Conservation (phyloP, 2,888 invertebrate genomes). For the Stictocephala bisonia region DNA sequence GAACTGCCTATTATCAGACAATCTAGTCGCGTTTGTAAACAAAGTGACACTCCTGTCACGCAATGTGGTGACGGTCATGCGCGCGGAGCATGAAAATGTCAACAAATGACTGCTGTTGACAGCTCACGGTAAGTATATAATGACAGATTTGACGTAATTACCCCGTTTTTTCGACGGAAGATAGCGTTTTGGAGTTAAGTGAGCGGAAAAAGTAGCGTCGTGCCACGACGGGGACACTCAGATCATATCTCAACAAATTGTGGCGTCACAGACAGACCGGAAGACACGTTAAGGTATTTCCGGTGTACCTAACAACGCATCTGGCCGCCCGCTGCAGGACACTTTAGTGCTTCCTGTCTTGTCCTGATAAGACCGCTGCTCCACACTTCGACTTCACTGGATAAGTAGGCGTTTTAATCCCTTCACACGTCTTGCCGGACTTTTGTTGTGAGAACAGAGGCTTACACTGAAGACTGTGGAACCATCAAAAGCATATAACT, state of each 20-base stretch:
- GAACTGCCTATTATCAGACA: too few relatives aligned
- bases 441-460: too few relatives aligned
- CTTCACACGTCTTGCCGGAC: too few relatives aligned
- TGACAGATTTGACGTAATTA: slow-evolving; percentile 5
- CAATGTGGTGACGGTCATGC: too few relatives aligned
- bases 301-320: slow-evolving; percentile 39
- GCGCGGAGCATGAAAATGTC: slow-evolving; percentile 25
- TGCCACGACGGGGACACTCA: slow-evolving; percentile 15
- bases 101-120: not conserved
- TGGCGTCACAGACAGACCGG: slow-evolving; percentile 37
- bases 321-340: slow-evolving; percentile 5
- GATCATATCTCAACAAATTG: slow-evolving; percentile 40
- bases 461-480: too few relatives aligned
- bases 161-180: slow-evolving; percentile 29
- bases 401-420: too few relatives aligned
- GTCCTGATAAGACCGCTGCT: slow-evolving; percentile 14
- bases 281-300: slow-evolving; percentile 40
- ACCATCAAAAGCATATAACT: too few relatives aligned
- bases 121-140: slow-evolving; percentile 6
- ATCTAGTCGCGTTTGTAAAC: too few relatives aligned
- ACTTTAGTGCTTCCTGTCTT: slow-evolving; percentile 31
- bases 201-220: slow-evolving; percentile 38
- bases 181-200: slow-evolving; percentile 23
- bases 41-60: too few relatives aligned
- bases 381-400: too few relatives aligned